Conservation (phyloP, 1,140 invertebrate genomes). For the Habropoda laboriosa region DNA sequence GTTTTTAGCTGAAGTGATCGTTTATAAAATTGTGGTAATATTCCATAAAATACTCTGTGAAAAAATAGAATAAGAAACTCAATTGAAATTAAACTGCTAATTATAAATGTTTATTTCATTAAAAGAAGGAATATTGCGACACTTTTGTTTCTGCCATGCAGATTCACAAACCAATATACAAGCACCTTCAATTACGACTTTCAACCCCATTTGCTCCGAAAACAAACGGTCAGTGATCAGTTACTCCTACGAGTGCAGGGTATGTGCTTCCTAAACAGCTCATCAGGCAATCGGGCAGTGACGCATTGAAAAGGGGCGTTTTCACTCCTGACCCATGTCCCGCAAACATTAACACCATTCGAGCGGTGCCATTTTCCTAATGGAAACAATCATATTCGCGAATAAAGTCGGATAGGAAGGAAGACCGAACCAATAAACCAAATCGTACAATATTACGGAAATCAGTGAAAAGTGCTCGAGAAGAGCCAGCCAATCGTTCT, state of each 20-base stretch:
- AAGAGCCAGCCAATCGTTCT: background rate
- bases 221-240: slow-evolving; percentile 9
- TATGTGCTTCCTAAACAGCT: slow-evolving; percentile 1
- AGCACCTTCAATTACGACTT: background rate
- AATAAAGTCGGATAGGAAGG: background rate
- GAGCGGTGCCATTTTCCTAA: background rate
- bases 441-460: background rate
- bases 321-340: background rate
- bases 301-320: background rate
- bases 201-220: background rate
- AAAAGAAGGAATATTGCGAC: no score
- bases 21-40: no score
- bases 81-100: no score
- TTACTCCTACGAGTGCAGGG: background rate
- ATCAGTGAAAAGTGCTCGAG: background rate
- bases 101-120: no score
- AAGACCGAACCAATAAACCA: no score
- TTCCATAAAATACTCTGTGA: no score
- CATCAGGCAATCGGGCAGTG: slow-evolving; percentile 1
- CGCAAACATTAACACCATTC: background rate
- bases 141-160: no score
- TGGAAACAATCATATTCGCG: background rate
- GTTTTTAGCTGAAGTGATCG: no score
- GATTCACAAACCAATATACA: no score
- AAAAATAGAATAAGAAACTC: no score